Conservation (phyloP, 2,113 vertebrate genomes). For the Hipposideros armiger region DNA sequence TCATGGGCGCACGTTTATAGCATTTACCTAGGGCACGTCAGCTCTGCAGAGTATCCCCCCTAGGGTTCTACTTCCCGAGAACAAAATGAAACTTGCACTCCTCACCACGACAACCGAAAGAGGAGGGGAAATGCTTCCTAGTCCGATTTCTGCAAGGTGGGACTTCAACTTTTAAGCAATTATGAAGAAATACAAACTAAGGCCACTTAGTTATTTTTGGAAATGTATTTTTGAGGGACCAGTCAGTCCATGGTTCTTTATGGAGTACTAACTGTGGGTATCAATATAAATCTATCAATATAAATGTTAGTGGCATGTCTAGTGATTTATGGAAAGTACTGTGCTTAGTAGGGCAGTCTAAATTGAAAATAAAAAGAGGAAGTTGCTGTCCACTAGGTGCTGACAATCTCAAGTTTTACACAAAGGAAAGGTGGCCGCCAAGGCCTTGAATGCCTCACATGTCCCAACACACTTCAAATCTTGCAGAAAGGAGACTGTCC, state of each 20-base stretch:
- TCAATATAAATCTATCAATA: neutral
- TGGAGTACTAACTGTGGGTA: neutral
- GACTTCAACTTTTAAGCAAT: slow-evolving; percentile 46
- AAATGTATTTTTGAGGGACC: slow-evolving; percentile 29
- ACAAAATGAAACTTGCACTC: neutral
- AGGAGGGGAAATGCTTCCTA: neutral
- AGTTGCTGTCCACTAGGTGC: neutral
- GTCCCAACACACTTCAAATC: neutral
- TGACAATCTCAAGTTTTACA: slow-evolving; percentile 30
- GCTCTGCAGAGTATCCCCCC: neutral
- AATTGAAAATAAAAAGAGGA: neutral
- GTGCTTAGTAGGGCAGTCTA: neutral
- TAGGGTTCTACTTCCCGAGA: neutral
- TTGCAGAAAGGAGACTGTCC: neutral
- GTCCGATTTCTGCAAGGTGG: neutral
- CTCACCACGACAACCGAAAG: neutral
- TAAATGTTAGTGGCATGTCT: neutral
- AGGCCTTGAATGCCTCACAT: neutral
- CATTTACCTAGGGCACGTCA: neutral
- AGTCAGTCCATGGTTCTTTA: neutral
- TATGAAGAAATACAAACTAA: slow-evolving; percentile 3
- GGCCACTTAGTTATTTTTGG: slow-evolving; percentile 39
- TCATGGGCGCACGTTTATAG: neutral
- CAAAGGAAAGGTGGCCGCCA: slow-evolving; percentile 11
- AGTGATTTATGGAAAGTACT: neutral